Conservation (phyloP, 2,113 vertebrate species). For the Ia io region DNA sequence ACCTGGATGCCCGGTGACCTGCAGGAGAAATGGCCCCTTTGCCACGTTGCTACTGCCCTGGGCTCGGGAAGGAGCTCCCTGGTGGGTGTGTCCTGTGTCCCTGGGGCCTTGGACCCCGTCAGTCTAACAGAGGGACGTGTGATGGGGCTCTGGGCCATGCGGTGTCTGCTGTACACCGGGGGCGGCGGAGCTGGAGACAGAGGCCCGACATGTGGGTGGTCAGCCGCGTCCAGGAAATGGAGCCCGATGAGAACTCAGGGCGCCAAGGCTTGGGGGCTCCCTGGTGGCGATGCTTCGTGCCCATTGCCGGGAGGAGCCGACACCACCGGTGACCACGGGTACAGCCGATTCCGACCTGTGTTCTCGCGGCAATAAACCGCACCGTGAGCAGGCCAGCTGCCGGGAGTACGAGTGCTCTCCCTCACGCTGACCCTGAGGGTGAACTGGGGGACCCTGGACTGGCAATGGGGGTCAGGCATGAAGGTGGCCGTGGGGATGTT, state of each 20-base stretch:
- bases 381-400: neutral
- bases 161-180: fast-evolving
- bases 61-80: neutral
- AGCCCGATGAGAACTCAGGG: neutral
- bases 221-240: fast-evolving
- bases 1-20: fast-evolving
- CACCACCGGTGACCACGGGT: fast-evolving
- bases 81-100: neutral
- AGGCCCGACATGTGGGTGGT: fast-evolving
- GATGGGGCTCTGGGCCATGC: fast-evolving
- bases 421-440: too few relatives aligned
- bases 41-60: neutral
- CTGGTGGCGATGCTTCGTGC: fast-evolving
- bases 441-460: neutral
- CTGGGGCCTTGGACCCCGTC: neutral
- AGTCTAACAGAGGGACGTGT: neutral
- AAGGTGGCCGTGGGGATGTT: neutral
- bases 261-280: neutral
- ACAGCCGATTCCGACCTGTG: fast-evolving
- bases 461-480: too few relatives aligned
- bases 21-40: neutral
- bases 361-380: neutral
- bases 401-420: neutral
- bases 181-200: neutral
- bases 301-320: neutral